Evolutionary conservation across 2,888 invertebrate genomes (phyloP).

Genomic region (Galerucella nymphaeae): DNA sequence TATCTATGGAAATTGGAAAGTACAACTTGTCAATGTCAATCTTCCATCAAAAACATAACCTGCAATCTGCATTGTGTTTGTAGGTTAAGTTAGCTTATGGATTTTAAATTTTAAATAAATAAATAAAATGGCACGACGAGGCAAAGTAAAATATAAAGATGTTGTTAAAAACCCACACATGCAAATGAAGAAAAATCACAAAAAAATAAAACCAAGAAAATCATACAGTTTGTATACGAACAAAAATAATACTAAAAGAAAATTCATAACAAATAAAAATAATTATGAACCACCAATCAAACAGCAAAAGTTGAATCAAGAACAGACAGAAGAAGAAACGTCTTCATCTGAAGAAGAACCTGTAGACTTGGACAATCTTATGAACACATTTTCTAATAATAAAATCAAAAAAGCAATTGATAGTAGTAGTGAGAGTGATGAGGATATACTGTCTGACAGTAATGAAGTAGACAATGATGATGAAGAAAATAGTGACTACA

Average conservation of each 20-base stretch:
- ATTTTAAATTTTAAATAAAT: neutral
- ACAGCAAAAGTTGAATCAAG: constrained; percentile 35
- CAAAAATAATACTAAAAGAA: constrained; percentile 48
- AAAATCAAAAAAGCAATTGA: constrained; percentile 57
- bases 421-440: constrained; percentile 59
- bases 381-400: constrained; percentile 52
- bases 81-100: neutral
- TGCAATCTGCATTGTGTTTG: neutral
- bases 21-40: too few species aligned
- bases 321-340: constrained; percentile 22
- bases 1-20: too few species aligned
- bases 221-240: constrained; percentile 49
- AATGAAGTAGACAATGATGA: constrained; percentile 47
- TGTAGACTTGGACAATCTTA: constrained; percentile 51
- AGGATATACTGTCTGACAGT: constrained; percentile 40
- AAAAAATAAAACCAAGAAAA: constrained; percentile 46
- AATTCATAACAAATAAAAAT: constrained; percentile 55
- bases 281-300: constrained; percentile 68
- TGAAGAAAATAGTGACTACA: constrained; percentile 19
- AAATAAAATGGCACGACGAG: constrained; percentile 40
- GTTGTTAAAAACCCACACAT: constrained; percentile 48
- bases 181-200: constrained; percentile 43
- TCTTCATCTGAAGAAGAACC: constrained; percentile 48
- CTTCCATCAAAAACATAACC: neutral
- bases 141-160: constrained; percentile 53